phyloP scores from a whole-genome alignment of 2,113 vertebrate genomes.

The Vulpes vulpes region DNA sequence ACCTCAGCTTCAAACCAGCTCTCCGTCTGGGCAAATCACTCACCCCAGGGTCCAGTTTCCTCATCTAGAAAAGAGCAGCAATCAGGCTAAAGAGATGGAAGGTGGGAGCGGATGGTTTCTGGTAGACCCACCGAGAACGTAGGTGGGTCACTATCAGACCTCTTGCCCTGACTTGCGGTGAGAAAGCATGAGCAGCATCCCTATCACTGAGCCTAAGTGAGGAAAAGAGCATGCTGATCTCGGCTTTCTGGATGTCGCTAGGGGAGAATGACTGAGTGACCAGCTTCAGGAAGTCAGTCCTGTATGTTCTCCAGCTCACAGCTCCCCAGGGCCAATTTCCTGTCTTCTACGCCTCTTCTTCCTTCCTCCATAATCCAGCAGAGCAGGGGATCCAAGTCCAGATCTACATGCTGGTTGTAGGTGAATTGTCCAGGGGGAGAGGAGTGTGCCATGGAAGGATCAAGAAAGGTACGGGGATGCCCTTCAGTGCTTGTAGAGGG shows the following conservation, averaged over 20 bases:
- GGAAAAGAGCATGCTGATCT: neutral
- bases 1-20: neutral
- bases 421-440: neutral
- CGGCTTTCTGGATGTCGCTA: neutral
- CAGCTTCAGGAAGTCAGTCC: neutral
- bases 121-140: neutral
- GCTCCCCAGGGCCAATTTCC: neutral
- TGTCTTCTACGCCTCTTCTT: neutral
- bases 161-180: neutral
- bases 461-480: neutral
- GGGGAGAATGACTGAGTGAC: neutral
- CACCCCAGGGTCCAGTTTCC: neutral
- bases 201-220: neutral
- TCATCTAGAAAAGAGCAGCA: neutral
- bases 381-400: neutral
- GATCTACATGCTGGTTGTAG: neutral
- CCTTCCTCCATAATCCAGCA: neutral
- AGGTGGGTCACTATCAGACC: too few relatives aligned
- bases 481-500: neutral
- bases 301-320: neutral
- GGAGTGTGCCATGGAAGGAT: accelerated
- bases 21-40: neutral
- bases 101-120: accelerated
- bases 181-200: neutral
- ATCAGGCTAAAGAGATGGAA: neutral